Evolutionary conservation across 2,113 vertebrate genomes (phyloP).

Genomic region (Amia ocellicauda): DNA sequence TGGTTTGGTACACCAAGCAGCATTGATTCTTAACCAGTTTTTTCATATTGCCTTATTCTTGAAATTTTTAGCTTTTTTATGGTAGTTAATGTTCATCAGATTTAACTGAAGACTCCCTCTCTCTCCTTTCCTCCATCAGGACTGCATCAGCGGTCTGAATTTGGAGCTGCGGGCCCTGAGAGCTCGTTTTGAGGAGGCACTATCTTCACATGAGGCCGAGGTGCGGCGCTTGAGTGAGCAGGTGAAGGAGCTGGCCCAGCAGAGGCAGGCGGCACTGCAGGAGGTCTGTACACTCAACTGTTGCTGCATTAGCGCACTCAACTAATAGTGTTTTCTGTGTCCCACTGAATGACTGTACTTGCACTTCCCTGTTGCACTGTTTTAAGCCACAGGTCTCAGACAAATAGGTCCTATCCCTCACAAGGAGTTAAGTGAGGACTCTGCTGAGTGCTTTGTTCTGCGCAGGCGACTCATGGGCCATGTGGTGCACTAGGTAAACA

Average conservation of each 20-base stretch:
- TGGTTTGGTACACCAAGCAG: too few species aligned
- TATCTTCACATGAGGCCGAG: slow-evolving; percentile 49
- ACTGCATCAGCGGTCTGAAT: slow-evolving; percentile 29
- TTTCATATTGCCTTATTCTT: too few species aligned
- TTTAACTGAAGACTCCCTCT: too few species aligned
- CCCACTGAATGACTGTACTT: background rate
- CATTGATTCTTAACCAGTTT: too few species aligned
- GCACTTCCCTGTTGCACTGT: background rate
- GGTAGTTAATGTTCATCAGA: too few species aligned
- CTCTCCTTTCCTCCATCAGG: slow-evolving; percentile 44
- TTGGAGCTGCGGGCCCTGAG: slow-evolving; percentile 55
- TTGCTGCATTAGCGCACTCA: background rate
- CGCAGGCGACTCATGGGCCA: background rate
- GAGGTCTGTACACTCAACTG: slow-evolving; percentile 48
- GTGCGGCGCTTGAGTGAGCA: slow-evolving; percentile 48
- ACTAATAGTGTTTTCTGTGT: background rate
- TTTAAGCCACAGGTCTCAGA: too few species aligned
- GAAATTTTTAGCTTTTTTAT: too few species aligned
- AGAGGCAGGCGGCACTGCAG: slow-evolving; percentile 42
- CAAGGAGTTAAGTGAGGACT: too few species aligned
- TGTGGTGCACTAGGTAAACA: slow-evolving; percentile 3
- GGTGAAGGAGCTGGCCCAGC: slow-evolving; percentile 51
- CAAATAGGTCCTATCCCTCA: too few species aligned
- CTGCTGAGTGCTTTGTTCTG: too few species aligned
- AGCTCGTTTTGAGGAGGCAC: slow-evolving; percentile 61